Evolutionary conservation across 2,797 vertebrate species (phyloP).

Genomic region (Emydoidea blandingii): DNA sequence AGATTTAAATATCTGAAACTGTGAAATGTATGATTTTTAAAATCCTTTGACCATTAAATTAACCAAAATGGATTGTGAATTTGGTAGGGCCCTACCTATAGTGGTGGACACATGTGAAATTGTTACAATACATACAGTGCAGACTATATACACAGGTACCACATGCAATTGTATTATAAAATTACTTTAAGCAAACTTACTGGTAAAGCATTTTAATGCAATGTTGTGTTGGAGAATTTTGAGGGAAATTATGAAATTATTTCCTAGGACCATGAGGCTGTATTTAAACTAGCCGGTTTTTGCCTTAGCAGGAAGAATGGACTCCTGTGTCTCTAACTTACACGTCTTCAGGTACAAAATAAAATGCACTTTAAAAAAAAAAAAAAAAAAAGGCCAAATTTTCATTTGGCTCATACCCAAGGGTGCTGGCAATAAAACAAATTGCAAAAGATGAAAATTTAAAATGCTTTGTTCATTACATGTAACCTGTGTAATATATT

Average conservation of each 20-base stretch:
- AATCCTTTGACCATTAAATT: too few relatives aligned
- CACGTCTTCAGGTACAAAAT: not conserved
- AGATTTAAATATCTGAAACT: too few relatives aligned
- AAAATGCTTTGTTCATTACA: not conserved
- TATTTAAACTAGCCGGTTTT: not conserved
- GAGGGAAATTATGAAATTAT: not conserved
- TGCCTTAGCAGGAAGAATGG: not conserved
- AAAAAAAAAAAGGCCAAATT: not conserved
- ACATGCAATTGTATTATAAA: not conserved
- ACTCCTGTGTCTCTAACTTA: not conserved
- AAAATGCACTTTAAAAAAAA: not conserved
- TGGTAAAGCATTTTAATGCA: not conserved
- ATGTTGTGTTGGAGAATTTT: accelerated
- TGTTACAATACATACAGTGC: not conserved
- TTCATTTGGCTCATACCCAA: not conserved
- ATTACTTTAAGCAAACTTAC: not conserved
- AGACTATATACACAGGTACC: not conserved
- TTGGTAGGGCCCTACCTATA: not conserved
- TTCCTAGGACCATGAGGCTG: accelerated
- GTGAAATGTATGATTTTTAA: too few relatives aligned
- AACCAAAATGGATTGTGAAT: too few relatives aligned
- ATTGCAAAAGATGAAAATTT: not conserved
- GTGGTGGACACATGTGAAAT: not conserved
- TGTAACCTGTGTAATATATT: not conserved
- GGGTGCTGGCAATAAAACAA: not conserved